Evolutionary conservation across 2,888 invertebrate genomes (phyloP), one percentile per base, ranked within the genome.

Genomic region (Smittia aterrima): DNA sequence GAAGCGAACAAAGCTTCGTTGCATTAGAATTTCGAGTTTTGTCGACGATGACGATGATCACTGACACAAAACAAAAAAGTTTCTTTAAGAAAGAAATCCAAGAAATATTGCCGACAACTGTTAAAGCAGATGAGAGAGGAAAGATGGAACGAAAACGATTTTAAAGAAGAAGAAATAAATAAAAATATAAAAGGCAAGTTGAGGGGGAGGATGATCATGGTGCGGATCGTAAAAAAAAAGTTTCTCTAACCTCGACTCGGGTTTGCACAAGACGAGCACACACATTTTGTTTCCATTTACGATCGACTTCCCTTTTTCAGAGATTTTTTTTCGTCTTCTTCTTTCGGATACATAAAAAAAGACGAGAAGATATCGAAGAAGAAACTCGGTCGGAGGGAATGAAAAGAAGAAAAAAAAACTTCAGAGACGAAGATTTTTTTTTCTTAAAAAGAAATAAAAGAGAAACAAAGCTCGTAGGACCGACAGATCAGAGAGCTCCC

Each of bases 41-140:
- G n/a, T n/a, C n/a, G n/a, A n/a, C n/a, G n/a, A n/a, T n/a, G n/a
- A n/a, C n/a, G n/a, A n/a, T n/a, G n/a, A 38, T 38, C 38, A 7
- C 38, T n/a, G n/a, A n/a, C n/a, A n/a, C n/a, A n/a, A n/a, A n/a
- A n/a, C 38, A 38, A 38, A 38, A 38, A 38, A 38, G 38, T 11
- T 38, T 38, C 11, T 11, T 4, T 38, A 38, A 38, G 38, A 38
- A 38, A 53, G 16, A 53, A 53, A 53, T 16, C 4, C 16, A 53
- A 16, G 11, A 7, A 38, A 7, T 25, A 70, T 47, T 18, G 54
- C 70, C 70, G 70, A 70, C 70, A 70, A 70, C 47, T 18, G 70
- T 54, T 70, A 22, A 18, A 58, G n/a, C 22, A n/a, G 22, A 58
- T 4, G 22, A 58, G n/a, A 58, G 22, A 58, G 58, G 58, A 47